Conservation (phyloP, 2,888 invertebrate species). For the Macroteleia sp. region DNA sequence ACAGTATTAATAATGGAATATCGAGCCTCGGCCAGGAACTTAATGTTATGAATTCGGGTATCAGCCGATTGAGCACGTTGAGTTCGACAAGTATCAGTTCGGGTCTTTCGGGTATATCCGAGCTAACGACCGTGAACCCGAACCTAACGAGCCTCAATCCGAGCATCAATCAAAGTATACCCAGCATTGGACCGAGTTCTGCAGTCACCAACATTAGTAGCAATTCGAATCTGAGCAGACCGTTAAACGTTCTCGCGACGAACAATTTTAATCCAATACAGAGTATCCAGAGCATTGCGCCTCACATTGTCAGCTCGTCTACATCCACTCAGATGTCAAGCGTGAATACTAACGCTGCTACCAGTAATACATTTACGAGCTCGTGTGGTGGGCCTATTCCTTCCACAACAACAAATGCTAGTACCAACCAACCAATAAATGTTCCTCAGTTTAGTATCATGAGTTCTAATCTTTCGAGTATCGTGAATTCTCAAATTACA, state of each 20-base stretch:
- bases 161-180: constrained; percentile 77
- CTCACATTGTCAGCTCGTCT: constrained; percentile 81
- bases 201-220: constrained; percentile 75
- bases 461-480: constrained; percentile 78
- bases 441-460: constrained; percentile 79
- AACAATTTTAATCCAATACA: constrained; percentile 77
- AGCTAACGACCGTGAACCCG: constrained; percentile 47
- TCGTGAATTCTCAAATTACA: constrained; percentile 75
- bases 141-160: constrained; percentile 76
- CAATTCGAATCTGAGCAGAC: constrained; percentile 73
- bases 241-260: constrained; percentile 77
- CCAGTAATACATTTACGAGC: constrained; percentile 77
- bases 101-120: constrained; percentile 76
- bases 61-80: constrained; percentile 77
- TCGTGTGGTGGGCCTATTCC: constrained; percentile 77
- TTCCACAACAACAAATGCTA: constrained; percentile 76
- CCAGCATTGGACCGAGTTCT: constrained; percentile 74
- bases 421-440: constrained; percentile 74
- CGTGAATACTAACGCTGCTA: constrained; percentile 72
- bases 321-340: constrained; percentile 75
- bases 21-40: constrained; percentile 80
- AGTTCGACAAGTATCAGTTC: constrained; percentile 79
- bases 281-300: constrained; percentile 81
- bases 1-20: constrained; percentile 77
- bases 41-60: constrained; percentile 78